Percentiles rank a stretch among this genome's conserved stretches.
These are phyloP conservation scores for Peromyscus leucopus DNA, from an alignment of 2,113 vertebrate species.

Conservation along the genomic window DNA sequence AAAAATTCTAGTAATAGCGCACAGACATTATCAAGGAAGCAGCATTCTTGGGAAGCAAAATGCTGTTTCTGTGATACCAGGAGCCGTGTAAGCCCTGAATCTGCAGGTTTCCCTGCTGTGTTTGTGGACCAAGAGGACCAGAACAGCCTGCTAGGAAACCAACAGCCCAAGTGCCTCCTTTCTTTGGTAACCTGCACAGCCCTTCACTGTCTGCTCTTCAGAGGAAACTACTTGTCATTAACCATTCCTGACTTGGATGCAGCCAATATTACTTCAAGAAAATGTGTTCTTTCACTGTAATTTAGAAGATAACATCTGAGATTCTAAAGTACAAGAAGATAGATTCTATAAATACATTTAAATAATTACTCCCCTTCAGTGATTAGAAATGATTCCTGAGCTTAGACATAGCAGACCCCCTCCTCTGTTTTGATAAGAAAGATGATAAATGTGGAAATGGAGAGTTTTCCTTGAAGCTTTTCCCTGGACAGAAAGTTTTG, in stretches of 20 bases:
- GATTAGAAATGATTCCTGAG: neutral
- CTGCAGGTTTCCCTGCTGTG: constrained; percentile 69
- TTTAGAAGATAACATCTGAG: constrained; percentile 86
- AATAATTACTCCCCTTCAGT: constrained; percentile 12
- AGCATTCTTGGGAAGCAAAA: constrained; percentile 84
- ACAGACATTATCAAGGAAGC: constrained; percentile 83
- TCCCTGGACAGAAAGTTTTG: constrained; percentile 3
- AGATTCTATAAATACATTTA: constrained; percentile 58
- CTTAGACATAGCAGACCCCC: neutral
- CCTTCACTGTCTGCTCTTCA: constrained; percentile 89
- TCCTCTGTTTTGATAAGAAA: constrained; percentile 10
- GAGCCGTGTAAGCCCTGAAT: constrained; percentile 77
- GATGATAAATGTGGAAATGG: neutral
- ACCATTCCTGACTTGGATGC: constrained; percentile 94
- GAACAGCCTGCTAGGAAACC: constrained; percentile 80
- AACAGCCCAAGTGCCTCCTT: constrained; percentile 80
- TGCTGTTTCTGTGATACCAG: constrained; percentile 86
- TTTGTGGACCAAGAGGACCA: constrained; percentile 79
- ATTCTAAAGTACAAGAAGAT: constrained; percentile 73
- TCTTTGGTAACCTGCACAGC: constrained; percentile 85
- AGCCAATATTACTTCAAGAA: constrained; percentile 84
- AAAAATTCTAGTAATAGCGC: constrained; percentile 78
- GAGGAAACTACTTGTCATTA: constrained; percentile 93
- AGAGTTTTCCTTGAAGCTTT: constrained; percentile 36
- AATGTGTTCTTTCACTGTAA: constrained; percentile 86